Evolutionary conservation across 2,113 vertebrate species (phyloP), one percentile per base, ranked within the genome.

Genomic region (Melanerpes formicivorus): DNA sequence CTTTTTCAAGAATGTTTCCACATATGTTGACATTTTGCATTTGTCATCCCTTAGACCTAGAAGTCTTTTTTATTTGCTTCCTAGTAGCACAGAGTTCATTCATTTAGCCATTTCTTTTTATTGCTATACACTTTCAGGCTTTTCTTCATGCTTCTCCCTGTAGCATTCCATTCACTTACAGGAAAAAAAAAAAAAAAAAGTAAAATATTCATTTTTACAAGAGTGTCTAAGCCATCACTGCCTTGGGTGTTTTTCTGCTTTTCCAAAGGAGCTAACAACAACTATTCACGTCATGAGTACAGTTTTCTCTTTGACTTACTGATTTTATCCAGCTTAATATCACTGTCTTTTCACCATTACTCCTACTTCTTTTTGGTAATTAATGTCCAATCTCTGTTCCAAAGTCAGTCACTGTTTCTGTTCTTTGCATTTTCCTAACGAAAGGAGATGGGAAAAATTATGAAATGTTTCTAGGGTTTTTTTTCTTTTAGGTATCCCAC

Each of bases 131-230:
- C 40, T 65, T 63, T 32, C 67, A 77, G 84, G 54, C 10, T 87
- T 88, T 80, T 87, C 40, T 52, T 88, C 34, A n/a, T 50, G 63
- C 26, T 90, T 79, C 55, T 88, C 63, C 70, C 64, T 52, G 67
- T 90, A 94, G 81, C n/a, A 48, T 59, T 94, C 46, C 63, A 84
- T 80, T 93, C 52, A 87, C 60, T 52, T 80, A 26, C 5, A 63
- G 71, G 10, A 80, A 70, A 82, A 11, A 80, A 70, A 82, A 91
- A 76, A 59, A 91, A 77, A 60, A 17, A 19, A 50, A 52, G 15
- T 34, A 86, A 58, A 78, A 80, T 64, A 37, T 56, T 86, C 6
- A 30, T 79, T 90, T 84, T 84, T 74, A 70, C 30, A 22, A 21
- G 46, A 81, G 6, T 54, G 26, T 50, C 75, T 84, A 80, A 71